Evolutionary conservation across 2,113 vertebrate genomes (phyloP).

Genomic region (Nycticryphes semicollaris): DNA sequence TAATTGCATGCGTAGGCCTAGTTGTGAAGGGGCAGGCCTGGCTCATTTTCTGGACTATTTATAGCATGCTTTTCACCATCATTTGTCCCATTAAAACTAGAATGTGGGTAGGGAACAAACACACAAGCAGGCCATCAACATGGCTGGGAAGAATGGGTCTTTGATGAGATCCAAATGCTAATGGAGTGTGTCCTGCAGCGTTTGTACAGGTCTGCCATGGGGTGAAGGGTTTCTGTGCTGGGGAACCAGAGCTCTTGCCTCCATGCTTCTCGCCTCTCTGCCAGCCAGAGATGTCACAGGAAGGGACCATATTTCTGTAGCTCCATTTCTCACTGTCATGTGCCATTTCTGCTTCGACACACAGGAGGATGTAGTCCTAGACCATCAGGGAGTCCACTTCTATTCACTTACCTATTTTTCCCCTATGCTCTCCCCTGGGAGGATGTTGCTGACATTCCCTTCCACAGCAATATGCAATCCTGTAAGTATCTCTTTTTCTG

Average conservation of each 20-base stretch:
- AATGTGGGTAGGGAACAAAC: slow-evolving; percentile 20
- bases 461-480: background rate
- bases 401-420: background rate
- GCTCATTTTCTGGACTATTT: slow-evolving; percentile 50
- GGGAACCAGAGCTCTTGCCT: background rate
- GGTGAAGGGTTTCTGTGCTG: background rate
- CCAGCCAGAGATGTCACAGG: background rate
- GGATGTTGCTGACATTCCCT: background rate
- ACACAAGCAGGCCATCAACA: background rate
- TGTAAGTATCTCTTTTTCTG: slow-evolving; percentile 13
- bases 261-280: background rate
- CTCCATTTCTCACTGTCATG: background rate
- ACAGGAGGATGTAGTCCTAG: background rate
- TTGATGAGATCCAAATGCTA: slow-evolving; percentile 11
- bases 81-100: slow-evolving; percentile 34
- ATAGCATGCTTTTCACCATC: slow-evolving; percentile 36
- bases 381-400: background rate
- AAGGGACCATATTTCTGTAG: background rate
- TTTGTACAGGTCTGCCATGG: background rate
- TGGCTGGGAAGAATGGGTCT: slow-evolving; percentile 27
- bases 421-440: background rate
- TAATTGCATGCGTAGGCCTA: slow-evolving; percentile 55
- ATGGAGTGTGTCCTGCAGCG: background rate
- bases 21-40: slow-evolving; percentile 25
- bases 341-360: background rate